phyloP scores from a whole-genome alignment of 2,888 invertebrate genomes.

The Noctuana brunneofusca region DNA sequence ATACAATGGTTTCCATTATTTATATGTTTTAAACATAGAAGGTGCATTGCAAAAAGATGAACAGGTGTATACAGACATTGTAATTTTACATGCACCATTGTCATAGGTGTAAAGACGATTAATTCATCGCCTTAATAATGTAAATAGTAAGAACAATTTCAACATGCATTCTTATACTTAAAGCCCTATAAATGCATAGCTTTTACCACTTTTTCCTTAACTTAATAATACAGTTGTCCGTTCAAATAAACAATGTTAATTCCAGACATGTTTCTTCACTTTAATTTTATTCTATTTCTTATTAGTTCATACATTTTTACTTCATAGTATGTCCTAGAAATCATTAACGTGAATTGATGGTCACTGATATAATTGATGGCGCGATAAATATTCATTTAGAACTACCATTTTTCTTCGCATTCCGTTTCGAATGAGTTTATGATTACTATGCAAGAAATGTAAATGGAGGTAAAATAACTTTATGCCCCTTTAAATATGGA shows the following conservation, averaged over 20 bases:
- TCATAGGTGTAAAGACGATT: background rate
- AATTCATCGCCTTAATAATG: too few relatives aligned
- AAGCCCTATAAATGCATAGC: conserved; percentile 2
- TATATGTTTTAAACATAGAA: too few relatives aligned
- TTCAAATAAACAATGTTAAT: background rate
- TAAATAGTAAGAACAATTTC: background rate
- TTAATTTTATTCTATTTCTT: conserved; percentile 2
- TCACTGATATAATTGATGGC: background rate
- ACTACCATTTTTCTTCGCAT: background rate
- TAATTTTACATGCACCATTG: background rate
- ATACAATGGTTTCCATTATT: too few relatives aligned
- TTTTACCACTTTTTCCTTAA: background rate
- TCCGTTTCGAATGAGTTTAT: conserved; percentile 5
- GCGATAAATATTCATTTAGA: background rate
- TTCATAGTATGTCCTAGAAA: background rate
- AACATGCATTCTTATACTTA: background rate
- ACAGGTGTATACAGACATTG: background rate
- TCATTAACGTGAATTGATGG: background rate
- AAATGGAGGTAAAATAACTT: conserved; percentile 13
- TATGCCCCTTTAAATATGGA: conserved; percentile 10
- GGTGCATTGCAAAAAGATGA: too few relatives aligned
- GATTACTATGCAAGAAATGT: conserved; percentile 4
- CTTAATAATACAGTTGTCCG: conserved; percentile 1
- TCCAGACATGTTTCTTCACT: background rate
- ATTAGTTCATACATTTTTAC: background rate